phyloP scores from a whole-genome alignment of 2,113 vertebrate genomes.

The Poecilia latipinna region DNA sequence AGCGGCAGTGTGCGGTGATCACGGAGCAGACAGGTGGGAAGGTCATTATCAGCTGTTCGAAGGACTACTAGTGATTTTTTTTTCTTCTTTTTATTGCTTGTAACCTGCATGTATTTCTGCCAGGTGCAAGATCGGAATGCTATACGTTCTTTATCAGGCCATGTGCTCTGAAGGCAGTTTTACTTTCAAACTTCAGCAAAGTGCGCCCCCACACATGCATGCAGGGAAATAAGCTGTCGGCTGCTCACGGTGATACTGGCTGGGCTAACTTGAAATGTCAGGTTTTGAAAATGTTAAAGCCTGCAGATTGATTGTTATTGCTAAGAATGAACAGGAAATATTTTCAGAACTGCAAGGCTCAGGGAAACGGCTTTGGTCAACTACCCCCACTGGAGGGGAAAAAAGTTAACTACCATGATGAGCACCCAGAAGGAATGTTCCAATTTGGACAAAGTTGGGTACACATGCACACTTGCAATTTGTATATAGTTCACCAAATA shows the following conservation, averaged over 20 bases:
- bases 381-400: background rate
- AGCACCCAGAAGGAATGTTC: background rate
- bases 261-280: slow-evolving; percentile 51
- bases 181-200: slow-evolving; percentile 13
- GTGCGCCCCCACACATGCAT: slow-evolving; percentile 21
- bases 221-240: slow-evolving; percentile 24
- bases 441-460: background rate
- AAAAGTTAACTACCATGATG: background rate
- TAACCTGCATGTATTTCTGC: background rate
- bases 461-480: background rate
- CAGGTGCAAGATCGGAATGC: slow-evolving; percentile 30
- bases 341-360: slow-evolving; percentile 11
- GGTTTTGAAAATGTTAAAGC: slow-evolving; percentile 11
- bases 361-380: background rate
- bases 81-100: slow-evolving; percentile 24
- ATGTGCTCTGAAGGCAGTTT: slow-evolving; percentile 23
- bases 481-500: background rate
- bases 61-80: slow-evolving; percentile 5
- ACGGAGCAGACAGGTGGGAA: background rate
- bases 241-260: slow-evolving; percentile 20
- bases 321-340: background rate
- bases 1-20: background rate
- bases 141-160: slow-evolving; percentile 43
- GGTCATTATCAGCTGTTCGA: slow-evolving; percentile 6
- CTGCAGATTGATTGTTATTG: slow-evolving; percentile 3